Evolutionary conservation across 2,888 invertebrate genomes (phyloP), one percentile per base, ranked within the genome.

Genomic region (Ethmia dodecea): DNA sequence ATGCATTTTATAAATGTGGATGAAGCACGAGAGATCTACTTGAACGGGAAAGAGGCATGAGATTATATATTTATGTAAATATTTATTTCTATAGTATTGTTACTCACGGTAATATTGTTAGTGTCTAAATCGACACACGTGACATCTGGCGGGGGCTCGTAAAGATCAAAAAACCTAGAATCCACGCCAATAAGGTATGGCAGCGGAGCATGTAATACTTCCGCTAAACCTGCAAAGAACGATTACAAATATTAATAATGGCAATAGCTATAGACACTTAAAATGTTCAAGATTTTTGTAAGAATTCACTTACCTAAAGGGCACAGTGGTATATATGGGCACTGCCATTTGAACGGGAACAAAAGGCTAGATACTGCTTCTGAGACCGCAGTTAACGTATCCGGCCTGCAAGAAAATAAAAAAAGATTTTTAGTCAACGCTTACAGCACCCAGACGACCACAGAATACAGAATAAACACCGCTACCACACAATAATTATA

Each of bases 341-440:
- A 99, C 77, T 99, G 98, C 99, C 99, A 99, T 76, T 98, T 98
- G 77, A 99, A 98, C 0, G 99, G 99, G 74, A 99, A 99, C 53
- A 99, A 89, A 58, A 99, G 88, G 70, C 94, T 93, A 9, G 97
- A 95, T 15, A 99, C 93, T 22, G 99, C 98, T 88, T 99, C 99
- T 9, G 98, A 96, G 5, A 98, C 98, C 25, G 97, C 95, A 16
- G 99, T 99, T 40, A 99, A 83, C 4, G 98, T 97, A 72, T 98
- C 97, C 1, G 99, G 98, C 58, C 94, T 89, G 63, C n/a, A 70
- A 60, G 29, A 38, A 38, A 49, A n/a, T n/a, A n/a, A n/a, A n/a
- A n/a, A n/a, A n/a, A n/a, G n/a, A n/a, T n/a, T n/a, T n/a, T n/a
- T n/a, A n/a, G n/a, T n/a, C n/a, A n/a, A n/a, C n/a, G n/a, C n/a